Evolutionary conservation across 1,140 invertebrate species (phyloP), one percentile per base, ranked within the genome.

Genomic region (Theocolax elegans): DNA sequence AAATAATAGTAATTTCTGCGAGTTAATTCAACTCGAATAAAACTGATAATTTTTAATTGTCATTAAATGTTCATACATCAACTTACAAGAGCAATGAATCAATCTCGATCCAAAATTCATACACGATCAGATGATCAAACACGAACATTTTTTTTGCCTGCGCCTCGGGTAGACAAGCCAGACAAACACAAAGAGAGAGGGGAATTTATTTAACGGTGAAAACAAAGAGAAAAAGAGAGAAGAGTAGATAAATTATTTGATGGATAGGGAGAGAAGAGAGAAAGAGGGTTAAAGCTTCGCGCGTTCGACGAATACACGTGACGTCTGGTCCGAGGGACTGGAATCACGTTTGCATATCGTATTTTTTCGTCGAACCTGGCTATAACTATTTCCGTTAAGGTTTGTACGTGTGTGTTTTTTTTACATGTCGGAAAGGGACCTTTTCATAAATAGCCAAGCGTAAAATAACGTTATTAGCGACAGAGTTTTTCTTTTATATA

Each of bases 221-320:
- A 38, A n/a, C 17, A 38, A 42, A 15, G 44, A 21, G 15, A 19
- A 8, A 53, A 19, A 44, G 13, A 27, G 62, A 40, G 62, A 27
- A 21, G 29, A 56, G 17, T 42, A 49, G 54, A 59, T 59, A 48
- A 67, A 67, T 67, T 59, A 67, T 66, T 66, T 66, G 63, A 66
- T 23, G 63, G 49, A 66, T 54, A n/a, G 23, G 17, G 21, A 23
- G 48, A 40, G 40, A n/a, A 15, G 15, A 44, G 7, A 2, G 12
- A 17, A 4, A 10, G 10, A 35, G 10, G 31, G 10, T 4, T 6
- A 10, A 10, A 35, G n/a, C 8, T 44, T 17, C n/a, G 48, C 6
- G 7, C 48, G 6, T 19, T 21, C 4, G 19, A 3, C n/a, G 42
- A 19, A 19, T 4, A 17, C 46, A 64, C 46, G 48, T 23, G 62